These are phyloP conservation scores for Electrophaes corylata DNA, from an alignment of 2,888 invertebrate species.

Conservation along the genomic window DNA sequence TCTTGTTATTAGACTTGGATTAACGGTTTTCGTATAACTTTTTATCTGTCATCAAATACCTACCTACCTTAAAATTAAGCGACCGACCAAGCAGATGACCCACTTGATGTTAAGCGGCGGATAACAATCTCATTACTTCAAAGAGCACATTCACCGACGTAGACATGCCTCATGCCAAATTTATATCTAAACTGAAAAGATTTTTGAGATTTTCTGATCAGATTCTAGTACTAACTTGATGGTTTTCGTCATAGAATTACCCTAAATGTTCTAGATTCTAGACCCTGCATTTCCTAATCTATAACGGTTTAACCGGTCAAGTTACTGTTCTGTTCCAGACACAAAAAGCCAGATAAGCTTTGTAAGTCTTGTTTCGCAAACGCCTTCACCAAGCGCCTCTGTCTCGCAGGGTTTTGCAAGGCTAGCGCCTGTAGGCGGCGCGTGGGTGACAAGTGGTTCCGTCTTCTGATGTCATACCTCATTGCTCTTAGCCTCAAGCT, in stretches of 20 bases:
- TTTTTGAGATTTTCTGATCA: not conserved
- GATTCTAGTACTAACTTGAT: not conserved
- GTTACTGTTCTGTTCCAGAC: not conserved
- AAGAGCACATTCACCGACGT: not conserved
- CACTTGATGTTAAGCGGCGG: too few relatives aligned
- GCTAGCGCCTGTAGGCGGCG: slow-evolving; percentile 66
- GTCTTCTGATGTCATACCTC: slow-evolving; percentile 76
- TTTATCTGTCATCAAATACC: not conserved
- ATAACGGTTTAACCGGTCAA: not conserved
- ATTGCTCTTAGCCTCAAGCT: slow-evolving; percentile 45
- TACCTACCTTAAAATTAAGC: too few relatives aligned
- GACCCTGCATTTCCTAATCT: not conserved
- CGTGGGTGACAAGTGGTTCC: slow-evolving; percentile 73
- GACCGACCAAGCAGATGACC: too few relatives aligned
- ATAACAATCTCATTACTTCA: too few relatives aligned
- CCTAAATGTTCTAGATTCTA: not conserved
- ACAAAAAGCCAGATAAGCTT: not conserved
- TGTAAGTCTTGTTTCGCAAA: slow-evolving; percentile 34
- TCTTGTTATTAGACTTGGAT: slow-evolving; percentile 55
- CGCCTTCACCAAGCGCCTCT: slow-evolving; percentile 23
- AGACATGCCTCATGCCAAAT: not conserved
- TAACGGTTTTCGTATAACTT: slow-evolving; percentile 55
- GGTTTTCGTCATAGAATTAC: not conserved
- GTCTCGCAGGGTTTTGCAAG: slow-evolving; percentile 69
- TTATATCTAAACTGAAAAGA: not conserved